Conservation (phyloP, 2,797 vertebrate species). For the Hippoglossus hippoglossus region DNA sequence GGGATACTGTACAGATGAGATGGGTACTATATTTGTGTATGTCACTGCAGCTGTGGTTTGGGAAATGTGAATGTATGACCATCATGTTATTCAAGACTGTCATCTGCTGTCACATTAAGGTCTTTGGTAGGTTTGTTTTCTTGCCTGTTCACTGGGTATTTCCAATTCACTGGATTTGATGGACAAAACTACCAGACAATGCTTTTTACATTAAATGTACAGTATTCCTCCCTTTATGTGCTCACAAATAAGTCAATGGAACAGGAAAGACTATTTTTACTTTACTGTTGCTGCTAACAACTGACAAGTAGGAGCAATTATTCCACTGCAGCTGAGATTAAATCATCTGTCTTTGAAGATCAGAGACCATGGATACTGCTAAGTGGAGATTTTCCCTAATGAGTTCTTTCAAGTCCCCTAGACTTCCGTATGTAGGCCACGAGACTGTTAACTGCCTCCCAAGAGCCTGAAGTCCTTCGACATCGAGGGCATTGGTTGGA, state of each 20-base stretch:
- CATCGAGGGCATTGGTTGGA: constrained; percentile 15
- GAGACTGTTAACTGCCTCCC: constrained; percentile 31
- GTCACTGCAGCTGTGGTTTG: constrained; percentile 11
- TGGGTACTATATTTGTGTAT: neutral
- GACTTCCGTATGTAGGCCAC: constrained; percentile 39
- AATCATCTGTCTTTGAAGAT: constrained; percentile 56
- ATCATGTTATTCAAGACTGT: neutral
- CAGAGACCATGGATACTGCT: constrained; percentile 29
- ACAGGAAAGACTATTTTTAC: constrained; percentile 22
- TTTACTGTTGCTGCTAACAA: constrained; percentile 22
- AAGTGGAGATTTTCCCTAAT: constrained; percentile 46
- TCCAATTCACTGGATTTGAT: constrained; percentile 4
- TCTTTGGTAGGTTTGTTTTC: neutral
- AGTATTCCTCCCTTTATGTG: constrained; percentile 3
- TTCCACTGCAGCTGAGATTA: constrained; percentile 23
- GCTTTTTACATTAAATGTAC: constrained; percentile 10
- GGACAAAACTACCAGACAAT: neutral
- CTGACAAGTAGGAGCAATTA: constrained; percentile 28
- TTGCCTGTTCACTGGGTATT: neutral
- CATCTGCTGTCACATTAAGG: no score
- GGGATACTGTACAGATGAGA: constrained; percentile 12
- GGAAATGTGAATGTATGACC: constrained; percentile 2
- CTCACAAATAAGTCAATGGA: constrained; percentile 13
- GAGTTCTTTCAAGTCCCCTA: constrained; percentile 45
- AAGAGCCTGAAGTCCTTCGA: constrained; percentile 31